Base-by-base conservation (phyloP, 2,113 vertebrate genomes). In the Oncorhynchus gorbuscha region DNA sequence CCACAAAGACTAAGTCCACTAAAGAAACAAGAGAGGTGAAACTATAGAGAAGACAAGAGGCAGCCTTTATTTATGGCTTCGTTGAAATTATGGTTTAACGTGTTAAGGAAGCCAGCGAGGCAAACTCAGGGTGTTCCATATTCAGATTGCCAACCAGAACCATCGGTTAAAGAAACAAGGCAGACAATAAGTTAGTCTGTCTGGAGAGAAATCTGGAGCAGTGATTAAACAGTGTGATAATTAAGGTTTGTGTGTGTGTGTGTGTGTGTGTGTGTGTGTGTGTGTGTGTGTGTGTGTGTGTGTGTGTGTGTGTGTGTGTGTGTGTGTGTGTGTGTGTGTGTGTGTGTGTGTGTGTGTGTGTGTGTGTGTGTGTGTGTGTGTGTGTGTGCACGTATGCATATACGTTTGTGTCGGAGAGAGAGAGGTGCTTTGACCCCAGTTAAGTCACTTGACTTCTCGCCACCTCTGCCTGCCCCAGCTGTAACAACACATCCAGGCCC, bases 401-500 rank as follows among this genome's bases (percentile, higher is more conserved):
- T 62, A 73, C 71, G 48, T 69, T 26, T 39, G 24, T n/a, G 71
- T 48, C 39, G 75, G 20, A 72, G 69, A 70, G 66, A 55, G 69
- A 30, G 84, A 81, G 83, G 82, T 85, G 83, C 84, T 84, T 79
- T 90, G 91, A 92, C 90, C 88, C 77, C 66, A 82, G 86, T 91
- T 89, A 90, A 90, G 89, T 89, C 90, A 92, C 89, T 92, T 92
- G 90, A 92, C 90, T 90, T 91, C 89, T 91, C 84, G 68, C 79
- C 89, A 88, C 90, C 82, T 90, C 84, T 73, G 85, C 84, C 83
- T 82, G 28, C 72, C 83, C 89, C 92, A 93, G 92, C 92, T 93
- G 92, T 89, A 91, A 90, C 91, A 93, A 92, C 90, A 92, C 79
- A 73, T 77, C 85, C 79, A 78, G 3, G 65, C 71, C 84, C 62